phyloP scores from a whole-genome alignment of 1,140 invertebrate genomes.

The Papilio glaucus region DNA sequence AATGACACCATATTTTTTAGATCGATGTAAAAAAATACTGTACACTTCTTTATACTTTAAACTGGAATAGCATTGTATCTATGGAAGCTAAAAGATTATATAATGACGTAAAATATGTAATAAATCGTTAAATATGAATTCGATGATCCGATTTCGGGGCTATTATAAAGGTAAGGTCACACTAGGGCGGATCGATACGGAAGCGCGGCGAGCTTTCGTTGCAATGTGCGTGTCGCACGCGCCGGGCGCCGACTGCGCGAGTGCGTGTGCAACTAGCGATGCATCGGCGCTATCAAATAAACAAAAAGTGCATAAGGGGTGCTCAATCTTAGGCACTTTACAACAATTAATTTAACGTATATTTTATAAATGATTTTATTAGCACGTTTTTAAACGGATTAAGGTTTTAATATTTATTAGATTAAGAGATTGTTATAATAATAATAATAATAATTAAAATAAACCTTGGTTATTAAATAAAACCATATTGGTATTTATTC shows the following conservation, averaged over 20 bases:
- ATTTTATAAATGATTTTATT: no score
- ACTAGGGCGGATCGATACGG: conserved; percentile 36
- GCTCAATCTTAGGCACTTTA: conserved; percentile 59
- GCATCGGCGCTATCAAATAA: conserved; percentile 74
- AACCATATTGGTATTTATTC: no score
- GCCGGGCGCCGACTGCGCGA: conserved; percentile 62
- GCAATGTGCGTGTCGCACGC: conserved; percentile 69
- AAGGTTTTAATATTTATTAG: no score
- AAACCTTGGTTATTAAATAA: no score
- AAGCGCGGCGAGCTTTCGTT: conserved; percentile 45
- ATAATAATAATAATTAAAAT: no score
- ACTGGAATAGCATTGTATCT: not conserved
- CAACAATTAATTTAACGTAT: conserved; percentile 53
- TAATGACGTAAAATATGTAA: not conserved
- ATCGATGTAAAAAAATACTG: not conserved
- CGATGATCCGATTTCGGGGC: not conserved
- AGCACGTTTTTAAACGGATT: no score
- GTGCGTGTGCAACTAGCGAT: conserved; percentile 69
- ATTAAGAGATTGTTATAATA: no score
- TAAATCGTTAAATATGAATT: not conserved
- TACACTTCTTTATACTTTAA: not conserved
- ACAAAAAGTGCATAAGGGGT: conserved; percentile 70
- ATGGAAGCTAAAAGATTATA: not conserved
- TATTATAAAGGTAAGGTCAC: conserved; percentile 45
- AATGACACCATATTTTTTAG: not conserved